Conservation (phyloP, 1,140 invertebrate genomes). For the Pissodes strobi region DNA sequence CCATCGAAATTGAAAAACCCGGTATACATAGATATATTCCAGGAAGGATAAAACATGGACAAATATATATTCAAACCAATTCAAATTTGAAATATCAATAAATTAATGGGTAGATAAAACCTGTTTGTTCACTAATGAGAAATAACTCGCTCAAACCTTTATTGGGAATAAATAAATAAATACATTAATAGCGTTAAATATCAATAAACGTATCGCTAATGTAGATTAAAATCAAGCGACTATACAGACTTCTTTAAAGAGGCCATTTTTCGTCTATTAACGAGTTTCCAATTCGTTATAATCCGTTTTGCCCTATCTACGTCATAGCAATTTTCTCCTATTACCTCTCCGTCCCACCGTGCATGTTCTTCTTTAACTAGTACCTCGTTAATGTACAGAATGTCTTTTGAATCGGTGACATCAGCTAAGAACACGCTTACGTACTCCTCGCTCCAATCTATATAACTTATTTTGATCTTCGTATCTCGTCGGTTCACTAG, state of each 20-base stretch:
- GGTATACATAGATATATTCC: too few relatives aligned
- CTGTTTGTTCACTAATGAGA: too few relatives aligned
- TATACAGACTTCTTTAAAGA: neutral
- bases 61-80: too few relatives aligned
- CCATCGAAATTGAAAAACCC: too few relatives aligned
- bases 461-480: constrained; percentile 39
- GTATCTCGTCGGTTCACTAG: constrained; percentile 30
- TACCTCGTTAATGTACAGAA: constrained; percentile 44
- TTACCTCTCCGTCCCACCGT: constrained; percentile 43
- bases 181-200: too few relatives aligned
- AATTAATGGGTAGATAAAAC: too few relatives aligned
- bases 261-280: neutral
- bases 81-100: too few relatives aligned
- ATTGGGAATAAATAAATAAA: too few relatives aligned
- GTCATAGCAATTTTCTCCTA: neutral
- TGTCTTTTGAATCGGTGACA: constrained; percentile 35
- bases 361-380: constrained; percentile 42
- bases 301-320: constrained; percentile 11
- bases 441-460: constrained; percentile 37
- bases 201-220: too few relatives aligned
- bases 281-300: constrained; percentile 21
- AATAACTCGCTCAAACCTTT: too few relatives aligned
- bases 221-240: too few relatives aligned
- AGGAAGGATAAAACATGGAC: too few relatives aligned
- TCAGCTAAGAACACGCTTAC: constrained; percentile 46